Base-by-base conservation (phyloP, 2,797 vertebrate species). In the Cirrhinus molitorella region DNA sequence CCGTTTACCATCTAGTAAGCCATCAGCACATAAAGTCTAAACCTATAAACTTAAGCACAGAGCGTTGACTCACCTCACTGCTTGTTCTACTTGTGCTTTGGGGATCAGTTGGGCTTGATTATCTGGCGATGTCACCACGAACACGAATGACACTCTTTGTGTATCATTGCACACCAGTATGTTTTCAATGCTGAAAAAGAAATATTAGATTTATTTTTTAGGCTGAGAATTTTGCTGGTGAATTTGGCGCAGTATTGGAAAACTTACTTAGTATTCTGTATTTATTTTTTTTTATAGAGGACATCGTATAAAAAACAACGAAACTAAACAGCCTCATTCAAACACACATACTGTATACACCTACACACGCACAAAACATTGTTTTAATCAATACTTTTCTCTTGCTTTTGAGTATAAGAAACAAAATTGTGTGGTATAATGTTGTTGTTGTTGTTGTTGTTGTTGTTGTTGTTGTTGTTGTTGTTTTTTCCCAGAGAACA, bases 71-170 rank as follows among this genome's bases (percentile, higher is more conserved):
- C 89, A 95, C 95, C 89, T 95, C 49, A 96, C 70, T 11, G 95
- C 95, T 5, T 16, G 1, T 77, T 94, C 92, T 90, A 96, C 93
- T 0, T n/a, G 4, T 0, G 0, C 2, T 72, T 85, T 90, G 0
- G 63, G 4, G 0, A 95, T 31, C 0, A 91, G 89, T 0, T 0
- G 0, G 0, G 40, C 2, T 0, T 17, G 0, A 55, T 92, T 0
- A 0, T 0, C 0, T 0, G 92, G 92, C 0, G 85, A 88, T 0
- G 76, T 90, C 77, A 94, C 95, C 88, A 94, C 92, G 3, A 96
- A 94, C 93, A 92, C 93, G 88, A 96, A 95, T 23, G 95, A 94
- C 82, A 95, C 94, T n/a, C 95, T 87, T 10, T 2, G 2, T 0
- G 94, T 95, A 78, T 88, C 59, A 0, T 90, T 3, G 65, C 95